A percentile compares a stretch with the other conserved stretches of the same genome.
phyloP scores from a whole-genome alignment of 2,797 vertebrate species.

The Meda fulgida region DNA sequence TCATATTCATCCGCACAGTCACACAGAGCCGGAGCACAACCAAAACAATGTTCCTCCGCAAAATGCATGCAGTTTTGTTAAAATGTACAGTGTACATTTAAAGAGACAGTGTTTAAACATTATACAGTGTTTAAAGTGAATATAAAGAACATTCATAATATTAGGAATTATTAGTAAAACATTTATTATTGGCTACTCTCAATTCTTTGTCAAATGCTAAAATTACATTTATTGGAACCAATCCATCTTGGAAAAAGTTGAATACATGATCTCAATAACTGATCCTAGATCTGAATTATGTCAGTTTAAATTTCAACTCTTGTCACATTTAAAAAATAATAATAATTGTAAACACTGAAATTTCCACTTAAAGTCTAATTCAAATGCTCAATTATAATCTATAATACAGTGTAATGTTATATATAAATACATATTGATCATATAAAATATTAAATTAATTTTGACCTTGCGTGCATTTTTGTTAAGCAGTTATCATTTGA shows the following conservation, averaged over 20 bases:
- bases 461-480: conserved; percentile 7
- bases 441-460: conserved; percentile 13
- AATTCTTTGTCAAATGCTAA: conserved; percentile 1
- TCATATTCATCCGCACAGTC: not conserved
- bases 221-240: not conserved
- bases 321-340: not conserved
- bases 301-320: not conserved
- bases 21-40: not conserved
- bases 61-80: not conserved
- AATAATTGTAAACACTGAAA: conserved; percentile 2
- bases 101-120: not conserved
- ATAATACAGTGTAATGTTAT: conserved; percentile 3
- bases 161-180: not conserved
- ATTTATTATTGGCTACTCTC: not conserved
- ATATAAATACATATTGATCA: conserved; percentile 22
- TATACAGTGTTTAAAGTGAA: not conserved
- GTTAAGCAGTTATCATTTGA: conserved; percentile 46
- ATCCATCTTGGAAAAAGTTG: not conserved
- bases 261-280: not conserved
- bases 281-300: not conserved
- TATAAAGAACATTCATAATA: not conserved
- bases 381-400: not conserved
- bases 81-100: not conserved
- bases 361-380: conserved; percentile 10
- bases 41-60: not conserved